A percentile compares a stretch with the other conserved stretches of the same genome.
Conservation (phyloP, 2,888 invertebrate species). For the Helicoverpa assulta region DNA sequence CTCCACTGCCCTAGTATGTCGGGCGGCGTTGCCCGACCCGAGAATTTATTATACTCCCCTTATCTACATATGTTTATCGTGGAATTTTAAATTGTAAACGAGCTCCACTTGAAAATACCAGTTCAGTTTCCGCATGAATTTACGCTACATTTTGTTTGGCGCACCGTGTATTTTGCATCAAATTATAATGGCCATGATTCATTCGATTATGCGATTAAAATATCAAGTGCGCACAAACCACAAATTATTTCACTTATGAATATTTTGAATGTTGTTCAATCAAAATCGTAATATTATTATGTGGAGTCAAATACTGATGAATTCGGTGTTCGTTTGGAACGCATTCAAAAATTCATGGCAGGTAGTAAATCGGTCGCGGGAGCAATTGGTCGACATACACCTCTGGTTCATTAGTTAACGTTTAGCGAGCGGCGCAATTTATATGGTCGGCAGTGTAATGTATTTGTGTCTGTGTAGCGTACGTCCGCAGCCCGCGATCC, state of each 20-base stretch:
- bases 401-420: conserved; percentile 57
- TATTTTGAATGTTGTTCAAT: conserved; percentile 21
- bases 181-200: conserved; percentile 49
- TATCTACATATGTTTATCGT: conserved; percentile 87
- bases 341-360: conserved; percentile 39
- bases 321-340: conserved; percentile 22
- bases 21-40: conserved; percentile 69
- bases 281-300: conserved; percentile 13
- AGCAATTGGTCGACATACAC: conserved; percentile 53
- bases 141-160: conserved; percentile 69
- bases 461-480: conserved; percentile 70
- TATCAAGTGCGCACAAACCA: conserved; percentile 17
- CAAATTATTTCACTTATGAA: conserved; percentile 21
- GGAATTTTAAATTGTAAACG: conserved; percentile 88
- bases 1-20: conserved; percentile 67
- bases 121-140: conserved; percentile 73
- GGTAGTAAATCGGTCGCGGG: conserved; percentile 46
- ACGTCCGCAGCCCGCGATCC: conserved; percentile 66
- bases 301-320: conserved; percentile 8
- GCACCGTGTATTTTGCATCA: conserved; percentile 57
- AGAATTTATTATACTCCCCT: conserved; percentile 82
- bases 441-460: conserved; percentile 69
- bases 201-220: conserved; percentile 51
- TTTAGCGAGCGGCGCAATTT: conserved; percentile 65
- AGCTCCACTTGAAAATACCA: conserved; percentile 78